These are phyloP conservation scores for Furcifer pardalis DNA, from an alignment of 2,797 vertebrate genomes.

Conservation along the genomic window DNA sequence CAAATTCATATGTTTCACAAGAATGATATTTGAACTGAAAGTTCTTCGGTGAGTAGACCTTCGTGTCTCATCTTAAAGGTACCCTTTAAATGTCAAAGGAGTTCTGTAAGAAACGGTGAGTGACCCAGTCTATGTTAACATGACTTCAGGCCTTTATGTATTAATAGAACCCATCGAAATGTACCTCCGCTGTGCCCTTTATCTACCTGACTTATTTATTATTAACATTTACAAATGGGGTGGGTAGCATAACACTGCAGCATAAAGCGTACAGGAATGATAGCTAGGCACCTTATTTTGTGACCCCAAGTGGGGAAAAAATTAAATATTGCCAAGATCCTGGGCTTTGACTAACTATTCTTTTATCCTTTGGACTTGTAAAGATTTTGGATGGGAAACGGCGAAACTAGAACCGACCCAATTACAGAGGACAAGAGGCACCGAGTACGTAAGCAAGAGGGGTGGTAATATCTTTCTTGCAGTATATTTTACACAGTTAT, in stretches of 20 bases:
- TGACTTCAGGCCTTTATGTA: not conserved
- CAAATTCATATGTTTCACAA: not conserved
- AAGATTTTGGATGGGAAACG: constrained; percentile 73
- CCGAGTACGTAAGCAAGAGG: constrained; percentile 66
- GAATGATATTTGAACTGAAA: not conserved
- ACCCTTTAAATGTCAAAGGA: not conserved
- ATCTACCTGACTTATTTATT: not conserved
- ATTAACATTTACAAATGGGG: not conserved
- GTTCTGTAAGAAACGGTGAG: not conserved
- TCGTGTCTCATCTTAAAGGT: not conserved
- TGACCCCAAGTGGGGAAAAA: no score
- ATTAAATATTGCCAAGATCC: not conserved
- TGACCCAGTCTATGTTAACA: not conserved
- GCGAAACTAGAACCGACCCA: constrained; percentile 54
- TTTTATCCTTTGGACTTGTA: constrained; percentile 58
- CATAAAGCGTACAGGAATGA: not conserved
- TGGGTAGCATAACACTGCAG: not conserved
- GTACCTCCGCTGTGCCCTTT: not conserved
- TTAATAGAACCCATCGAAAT: not conserved
- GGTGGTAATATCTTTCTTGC: not conserved
- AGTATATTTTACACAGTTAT: constrained; percentile 22
- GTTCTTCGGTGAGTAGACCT: not conserved
- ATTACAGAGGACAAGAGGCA: constrained; percentile 53
- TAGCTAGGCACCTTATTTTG: no score
- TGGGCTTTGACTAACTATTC: constrained; percentile 32